phyloP scores from a whole-genome alignment of 2,888 invertebrate species.

The Torymus texanus region DNA sequence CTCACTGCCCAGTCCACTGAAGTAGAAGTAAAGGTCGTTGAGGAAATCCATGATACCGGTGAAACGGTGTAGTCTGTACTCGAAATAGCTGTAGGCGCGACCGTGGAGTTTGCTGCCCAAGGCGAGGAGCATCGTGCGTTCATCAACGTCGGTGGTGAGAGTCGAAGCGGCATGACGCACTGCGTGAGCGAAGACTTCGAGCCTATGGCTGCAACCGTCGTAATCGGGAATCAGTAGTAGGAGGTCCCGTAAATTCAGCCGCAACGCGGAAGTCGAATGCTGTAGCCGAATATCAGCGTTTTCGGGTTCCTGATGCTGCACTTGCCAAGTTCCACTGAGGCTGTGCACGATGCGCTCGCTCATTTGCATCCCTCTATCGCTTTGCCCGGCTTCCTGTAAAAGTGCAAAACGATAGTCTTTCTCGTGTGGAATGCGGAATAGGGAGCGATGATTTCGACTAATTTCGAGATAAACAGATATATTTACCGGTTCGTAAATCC shows the following conservation, averaged over 20 bases:
- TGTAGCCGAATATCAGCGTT: neutral
- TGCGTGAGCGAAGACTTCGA: constrained; percentile 38
- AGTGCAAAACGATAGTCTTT: too few relatives aligned
- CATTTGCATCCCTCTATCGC: constrained; percentile 30
- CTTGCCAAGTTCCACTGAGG: constrained; percentile 41
- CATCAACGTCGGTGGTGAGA: neutral
- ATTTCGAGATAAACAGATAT: constrained; percentile 32
- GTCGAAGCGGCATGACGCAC: constrained; percentile 26
- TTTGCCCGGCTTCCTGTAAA: too few relatives aligned
- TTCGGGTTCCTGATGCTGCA: neutral
- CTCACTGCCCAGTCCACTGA: constrained; percentile 25
- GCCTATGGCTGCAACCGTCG: constrained; percentile 34
- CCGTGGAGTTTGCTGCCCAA: constrained; percentile 35
- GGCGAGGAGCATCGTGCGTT: constrained; percentile 33
- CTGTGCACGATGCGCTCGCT: constrained; percentile 20
- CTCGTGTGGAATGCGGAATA: too few relatives aligned
- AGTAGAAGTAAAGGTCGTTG: neutral
- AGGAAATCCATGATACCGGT: constrained; percentile 27
- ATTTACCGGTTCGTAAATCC: constrained; percentile 28
- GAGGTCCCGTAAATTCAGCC: constrained; percentile 23
- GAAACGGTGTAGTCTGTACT: constrained; percentile 34
- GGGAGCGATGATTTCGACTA: constrained; percentile 18
- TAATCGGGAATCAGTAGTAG: constrained; percentile 50
- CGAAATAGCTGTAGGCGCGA: constrained; percentile 10
- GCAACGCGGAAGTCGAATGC: neutral